Evolutionary conservation across 2,888 invertebrate species (phyloP).

Genomic region (Omphaloscelis lunosa): DNA sequence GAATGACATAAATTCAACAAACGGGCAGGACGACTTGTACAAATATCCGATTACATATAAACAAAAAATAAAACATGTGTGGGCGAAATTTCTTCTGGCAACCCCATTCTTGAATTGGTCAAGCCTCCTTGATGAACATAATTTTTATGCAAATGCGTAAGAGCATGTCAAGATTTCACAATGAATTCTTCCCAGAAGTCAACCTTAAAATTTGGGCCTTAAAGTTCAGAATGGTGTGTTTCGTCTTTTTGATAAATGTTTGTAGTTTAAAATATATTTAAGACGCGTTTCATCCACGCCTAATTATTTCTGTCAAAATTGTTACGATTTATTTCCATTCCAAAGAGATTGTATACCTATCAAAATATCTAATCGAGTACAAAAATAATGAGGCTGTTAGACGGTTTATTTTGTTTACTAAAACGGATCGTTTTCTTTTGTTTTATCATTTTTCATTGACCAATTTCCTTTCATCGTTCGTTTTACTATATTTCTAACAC

Average conservation of each 20-base stretch:
- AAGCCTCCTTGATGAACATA: conserved; percentile 74
- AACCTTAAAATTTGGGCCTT: not conserved
- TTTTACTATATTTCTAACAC: not conserved
- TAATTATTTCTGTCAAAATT: conserved; percentile 72
- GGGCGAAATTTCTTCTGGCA: conserved; percentile 71
- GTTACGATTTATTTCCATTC: conserved; percentile 69
- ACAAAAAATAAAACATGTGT: conserved; percentile 70
- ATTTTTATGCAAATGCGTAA: conserved; percentile 77
- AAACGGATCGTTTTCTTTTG: conserved; percentile 27
- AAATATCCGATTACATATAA: conserved; percentile 76
- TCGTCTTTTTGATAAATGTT: conserved; percentile 19
- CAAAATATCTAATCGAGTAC: conserved; percentile 59
- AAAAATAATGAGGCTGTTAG: conserved; percentile 62
- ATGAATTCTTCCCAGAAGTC: conserved; percentile 21
- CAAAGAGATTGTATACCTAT: conserved; percentile 48
- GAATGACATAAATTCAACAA: conserved; percentile 73
- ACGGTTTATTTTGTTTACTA: conserved; percentile 40
- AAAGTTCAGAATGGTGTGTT: conserved; percentile 3
- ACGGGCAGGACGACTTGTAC: conserved; percentile 67
- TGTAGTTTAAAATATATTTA: conserved; percentile 48
- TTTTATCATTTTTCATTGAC: conserved; percentile 10
- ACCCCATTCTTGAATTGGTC: conserved; percentile 71
- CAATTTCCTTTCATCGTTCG: conserved; percentile 5
- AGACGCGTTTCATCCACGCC: conserved; percentile 66
- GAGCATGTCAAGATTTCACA: conserved; percentile 41